Evolutionary conservation across 2,888 invertebrate species (phyloP).

Genomic region (Lepidonotus clava): DNA sequence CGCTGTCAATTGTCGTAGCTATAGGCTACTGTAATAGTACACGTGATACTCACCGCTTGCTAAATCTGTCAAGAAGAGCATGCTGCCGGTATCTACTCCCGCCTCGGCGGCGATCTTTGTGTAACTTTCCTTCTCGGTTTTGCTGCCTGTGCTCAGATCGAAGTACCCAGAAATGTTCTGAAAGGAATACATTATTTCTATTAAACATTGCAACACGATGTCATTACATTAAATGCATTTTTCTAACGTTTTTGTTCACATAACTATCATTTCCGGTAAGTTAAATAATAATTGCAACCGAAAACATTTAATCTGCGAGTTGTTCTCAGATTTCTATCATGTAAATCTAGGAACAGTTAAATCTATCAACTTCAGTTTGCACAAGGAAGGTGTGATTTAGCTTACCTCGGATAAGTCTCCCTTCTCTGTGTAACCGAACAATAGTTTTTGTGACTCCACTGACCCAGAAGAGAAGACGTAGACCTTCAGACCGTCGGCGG

Average conservation of each 20-base stretch:
- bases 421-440: conserved; percentile 88
- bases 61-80: conserved; percentile 93
- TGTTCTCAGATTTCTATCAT: no score
- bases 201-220: no score
- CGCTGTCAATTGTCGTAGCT: no score
- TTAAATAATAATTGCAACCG: no score
- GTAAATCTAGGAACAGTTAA: no score
- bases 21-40: no score
- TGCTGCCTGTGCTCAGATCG: conserved; percentile 91
- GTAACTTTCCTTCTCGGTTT: conserved; percentile 90
- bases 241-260: no score
- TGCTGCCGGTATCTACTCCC: conserved; percentile 84
- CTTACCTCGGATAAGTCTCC: conserved; percentile 88
- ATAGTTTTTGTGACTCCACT: conserved; percentile 92
- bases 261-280: no score
- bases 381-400: no score
- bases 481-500: conserved; percentile 85
- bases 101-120: conserved; percentile 87
- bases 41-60: conserved; percentile 86
- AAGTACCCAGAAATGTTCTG: conserved; percentile 87
- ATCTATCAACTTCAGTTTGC: no score
- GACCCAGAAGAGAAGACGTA: conserved; percentile 96
- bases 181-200: neutral
- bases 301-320: no score
- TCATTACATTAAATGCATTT: no score